Evolutionary conservation across 2,113 vertebrate genomes (phyloP).

Genomic region (Cryptomyrus ogoouensis): DNA sequence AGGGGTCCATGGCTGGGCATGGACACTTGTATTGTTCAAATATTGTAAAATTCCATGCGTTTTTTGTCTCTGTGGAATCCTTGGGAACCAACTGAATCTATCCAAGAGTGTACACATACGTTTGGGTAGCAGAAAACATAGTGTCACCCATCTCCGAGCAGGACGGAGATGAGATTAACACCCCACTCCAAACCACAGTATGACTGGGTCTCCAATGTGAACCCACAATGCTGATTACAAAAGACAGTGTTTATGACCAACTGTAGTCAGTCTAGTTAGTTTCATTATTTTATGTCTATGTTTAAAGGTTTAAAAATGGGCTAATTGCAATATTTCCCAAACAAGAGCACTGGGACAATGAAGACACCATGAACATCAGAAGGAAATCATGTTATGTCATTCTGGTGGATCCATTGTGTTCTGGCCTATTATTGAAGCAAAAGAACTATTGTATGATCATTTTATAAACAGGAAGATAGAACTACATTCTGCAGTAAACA

Average conservation of each 20-base stretch:
- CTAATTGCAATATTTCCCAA: constrained; percentile 10
- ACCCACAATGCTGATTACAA: not conserved
- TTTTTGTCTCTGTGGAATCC: constrained; percentile 45
- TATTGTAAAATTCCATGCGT: constrained; percentile 53
- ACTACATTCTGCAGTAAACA: not conserved
- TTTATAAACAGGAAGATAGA: not conserved
- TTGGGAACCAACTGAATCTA: constrained; percentile 46
- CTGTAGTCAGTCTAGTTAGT: not conserved
- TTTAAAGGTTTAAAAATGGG: constrained; percentile 5
- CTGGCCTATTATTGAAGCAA: not conserved
- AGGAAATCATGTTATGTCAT: not conserved
- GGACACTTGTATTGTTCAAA: constrained; percentile 43
- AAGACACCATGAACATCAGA: not conserved
- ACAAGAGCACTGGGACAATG: not conserved
- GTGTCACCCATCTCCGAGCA: not conserved
- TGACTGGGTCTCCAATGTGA: not conserved
- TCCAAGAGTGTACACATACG: constrained; percentile 23
- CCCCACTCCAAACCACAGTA: not conserved
- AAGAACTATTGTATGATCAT: not conserved
- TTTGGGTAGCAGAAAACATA: not conserved
- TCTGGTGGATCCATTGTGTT: not conserved
- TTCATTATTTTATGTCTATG: not conserved
- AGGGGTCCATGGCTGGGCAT: not conserved
- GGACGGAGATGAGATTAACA: not conserved
- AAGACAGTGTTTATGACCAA: not conserved